Percentiles rank a stretch among this genome's conserved stretches.
These are phyloP conservation scores for Phenganax subtilis DNA, from an alignment of 92 coral and sea anemone genomes.

Conservation along the genomic window DNA sequence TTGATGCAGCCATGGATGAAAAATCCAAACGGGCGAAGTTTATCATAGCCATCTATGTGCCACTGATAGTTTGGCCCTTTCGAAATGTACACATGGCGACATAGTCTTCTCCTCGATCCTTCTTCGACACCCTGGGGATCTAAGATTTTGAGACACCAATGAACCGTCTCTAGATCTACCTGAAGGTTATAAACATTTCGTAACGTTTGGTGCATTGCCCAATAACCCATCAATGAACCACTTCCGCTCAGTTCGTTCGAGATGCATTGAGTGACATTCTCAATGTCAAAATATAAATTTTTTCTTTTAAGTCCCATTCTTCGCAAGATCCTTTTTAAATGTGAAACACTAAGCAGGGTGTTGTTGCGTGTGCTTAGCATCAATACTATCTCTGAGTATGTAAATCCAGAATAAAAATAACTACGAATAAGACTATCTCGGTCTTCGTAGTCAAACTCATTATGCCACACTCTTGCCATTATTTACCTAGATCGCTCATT, in stretches of 20 bases:
- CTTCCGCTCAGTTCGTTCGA: slow-evolving; percentile 17
- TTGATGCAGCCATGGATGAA: slow-evolving; percentile 16
- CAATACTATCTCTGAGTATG: no score
- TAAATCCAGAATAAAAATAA: no score
- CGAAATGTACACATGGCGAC: slow-evolving; percentile 1
- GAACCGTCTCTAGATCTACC: slow-evolving; percentile 22
- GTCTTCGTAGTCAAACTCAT: no score
- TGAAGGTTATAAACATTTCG: slow-evolving; percentile 9
- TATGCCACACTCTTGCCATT: no score
- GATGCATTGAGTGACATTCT: background rate
- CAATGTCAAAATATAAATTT: slow-evolving; percentile 2
- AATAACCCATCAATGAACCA: slow-evolving; percentile 8
- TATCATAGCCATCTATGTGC: slow-evolving; percentile 15
- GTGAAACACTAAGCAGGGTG: no score
- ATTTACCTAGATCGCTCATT: no score
- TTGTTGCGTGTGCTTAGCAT: no score
- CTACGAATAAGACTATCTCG: no score
- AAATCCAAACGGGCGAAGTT: slow-evolving; percentile 19
- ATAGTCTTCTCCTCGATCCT: background rate
- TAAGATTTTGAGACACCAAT: background rate
- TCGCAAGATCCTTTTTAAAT: no score
- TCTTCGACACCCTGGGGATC: background rate
- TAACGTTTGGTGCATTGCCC: slow-evolving; percentile 17
- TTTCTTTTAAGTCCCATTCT: background rate
- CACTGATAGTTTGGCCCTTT: slow-evolving; percentile 4